Base-by-base conservation (phyloP, 1,140 invertebrate species). In the Anastatus disparis region DNA sequence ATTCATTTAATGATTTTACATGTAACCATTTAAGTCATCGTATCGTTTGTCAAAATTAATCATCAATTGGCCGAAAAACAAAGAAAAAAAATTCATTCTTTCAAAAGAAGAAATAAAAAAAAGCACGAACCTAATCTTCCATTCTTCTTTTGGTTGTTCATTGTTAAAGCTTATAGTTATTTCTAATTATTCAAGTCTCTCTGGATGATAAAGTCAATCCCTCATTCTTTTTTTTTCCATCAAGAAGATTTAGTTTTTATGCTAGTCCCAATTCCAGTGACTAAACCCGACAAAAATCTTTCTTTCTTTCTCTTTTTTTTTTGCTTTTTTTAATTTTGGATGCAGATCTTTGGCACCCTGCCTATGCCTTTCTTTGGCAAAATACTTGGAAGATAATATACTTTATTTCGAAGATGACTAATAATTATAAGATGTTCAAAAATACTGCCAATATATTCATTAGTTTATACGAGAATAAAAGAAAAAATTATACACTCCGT, bases 321-420 rank as follows among this genome's bases (percentile, higher is more conserved):
- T 31, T 29, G 20, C 13, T 66, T 40, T 38, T 65, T 55, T 27
- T 17, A 46, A 67, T 56, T 58, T 46, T 22, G 27, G 40, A 17
- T 20, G 50, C n/a, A 15, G 17, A 55, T 40, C 26, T 31, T 40
- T 55, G 50, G 48, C 63, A 63, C 61, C 46, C 61, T 44, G 61
- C 61, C 29, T 50, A 63, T n/a, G n/a, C 46, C 35, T 63, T 63
- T 29, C 44, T 63, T 50, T 27, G 44, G 46, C 31, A n/a, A n/a
- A n/a, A n/a, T n/a, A n/a, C n/a, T n/a, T n/a, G n/a, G n/a, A 63
- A 20, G 27, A 63, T 50, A 63, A 38, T 48, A 62, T 48, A 61
- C 9, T 40, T 61, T n/a, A 26, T 27, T 24, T 17, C 9, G 26
- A 46, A 29, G 10, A n/a, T n/a, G n/a, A n/a, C n/a, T n/a, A n/a